These are phyloP conservation scores for Gallinago jamesoni DNA, from an alignment of 2,113 vertebrate genomes.

Conservation along the genomic window DNA sequence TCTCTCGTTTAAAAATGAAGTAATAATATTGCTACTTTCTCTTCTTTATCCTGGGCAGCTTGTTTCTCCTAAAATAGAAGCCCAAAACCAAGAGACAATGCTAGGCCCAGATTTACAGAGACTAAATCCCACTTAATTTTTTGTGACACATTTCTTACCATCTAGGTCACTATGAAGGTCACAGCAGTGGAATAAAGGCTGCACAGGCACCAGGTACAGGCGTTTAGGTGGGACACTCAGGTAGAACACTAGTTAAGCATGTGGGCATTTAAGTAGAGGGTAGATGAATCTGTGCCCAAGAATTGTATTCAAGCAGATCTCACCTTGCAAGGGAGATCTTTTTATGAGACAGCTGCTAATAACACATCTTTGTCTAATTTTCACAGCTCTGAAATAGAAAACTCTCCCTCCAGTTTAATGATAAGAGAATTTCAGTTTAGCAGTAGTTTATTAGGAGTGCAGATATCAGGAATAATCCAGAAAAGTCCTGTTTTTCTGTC, in stretches of 20 bases:
- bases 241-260: background rate
- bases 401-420: background rate
- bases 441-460: background rate
- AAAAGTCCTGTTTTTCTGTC: background rate
- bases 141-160: background rate
- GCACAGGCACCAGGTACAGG: background rate
- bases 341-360: background rate
- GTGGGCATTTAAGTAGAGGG: background rate
- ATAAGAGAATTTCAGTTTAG: background rate
- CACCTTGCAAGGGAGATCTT: background rate
- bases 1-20: background rate
- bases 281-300: background rate
- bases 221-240: fast-evolving
- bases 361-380: background rate
- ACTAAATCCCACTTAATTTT: background rate
- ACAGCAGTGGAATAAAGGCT: background rate
- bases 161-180: background rate
- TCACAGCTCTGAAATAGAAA: background rate
- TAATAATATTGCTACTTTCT: background rate
- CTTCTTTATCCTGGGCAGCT: background rate
- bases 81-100: background rate
- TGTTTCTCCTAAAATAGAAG: background rate
- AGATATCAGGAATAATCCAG: background rate
- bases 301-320: background rate
- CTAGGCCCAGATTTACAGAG: background rate